Conservation (phyloP, 2,888 invertebrate genomes). For the Ischnus inquisitorius region DNA sequence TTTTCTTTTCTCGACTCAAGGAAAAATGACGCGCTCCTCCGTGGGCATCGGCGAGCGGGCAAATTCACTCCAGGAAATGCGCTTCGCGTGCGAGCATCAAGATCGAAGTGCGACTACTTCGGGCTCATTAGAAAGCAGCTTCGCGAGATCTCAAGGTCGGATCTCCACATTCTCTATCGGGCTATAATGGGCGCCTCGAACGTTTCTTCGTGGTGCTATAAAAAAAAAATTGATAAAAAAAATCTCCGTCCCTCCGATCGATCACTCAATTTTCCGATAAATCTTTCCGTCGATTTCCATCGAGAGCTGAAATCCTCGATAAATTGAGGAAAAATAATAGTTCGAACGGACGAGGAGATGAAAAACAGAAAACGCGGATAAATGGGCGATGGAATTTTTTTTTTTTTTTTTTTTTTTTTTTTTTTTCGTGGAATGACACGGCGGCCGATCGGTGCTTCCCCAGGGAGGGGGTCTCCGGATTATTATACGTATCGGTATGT, state of each 20-base stretch:
- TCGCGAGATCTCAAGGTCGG: conserved; percentile 53
- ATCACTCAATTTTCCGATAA: conserved; percentile 26
- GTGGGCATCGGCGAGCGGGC: not conserved
- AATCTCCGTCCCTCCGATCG: conserved; percentile 12
- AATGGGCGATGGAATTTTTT: conserved; percentile 12
- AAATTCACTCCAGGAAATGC: conserved; percentile 49
- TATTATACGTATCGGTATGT: conserved; percentile 8
- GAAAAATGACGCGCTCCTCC: conserved; percentile 1
- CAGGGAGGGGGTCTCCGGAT: conserved; percentile 9
- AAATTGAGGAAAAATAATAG: conserved; percentile 1
- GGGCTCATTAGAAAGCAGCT: conserved; percentile 63
- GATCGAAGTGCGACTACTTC: conserved; percentile 37
- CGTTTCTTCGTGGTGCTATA: not conserved
- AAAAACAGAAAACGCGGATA: conserved; percentile 4
- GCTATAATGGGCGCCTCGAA: conserved; percentile 16
- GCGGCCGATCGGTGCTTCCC: not conserved
- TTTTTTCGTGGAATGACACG: conserved; percentile 37
- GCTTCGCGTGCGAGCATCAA: conserved; percentile 40
- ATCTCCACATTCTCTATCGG: conserved; percentile 28
- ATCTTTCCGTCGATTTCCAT: conserved; percentile 18
- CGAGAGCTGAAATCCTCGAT: not conserved
- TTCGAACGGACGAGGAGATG: not conserved
- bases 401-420: conserved; percentile 29
- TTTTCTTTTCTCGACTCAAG: conserved; percentile 19
- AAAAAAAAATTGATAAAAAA: conserved; percentile 12